These are phyloP conservation scores for Carassius auratus DNA, from an alignment of 2,113 vertebrate species.

Conservation along the genomic window DNA sequence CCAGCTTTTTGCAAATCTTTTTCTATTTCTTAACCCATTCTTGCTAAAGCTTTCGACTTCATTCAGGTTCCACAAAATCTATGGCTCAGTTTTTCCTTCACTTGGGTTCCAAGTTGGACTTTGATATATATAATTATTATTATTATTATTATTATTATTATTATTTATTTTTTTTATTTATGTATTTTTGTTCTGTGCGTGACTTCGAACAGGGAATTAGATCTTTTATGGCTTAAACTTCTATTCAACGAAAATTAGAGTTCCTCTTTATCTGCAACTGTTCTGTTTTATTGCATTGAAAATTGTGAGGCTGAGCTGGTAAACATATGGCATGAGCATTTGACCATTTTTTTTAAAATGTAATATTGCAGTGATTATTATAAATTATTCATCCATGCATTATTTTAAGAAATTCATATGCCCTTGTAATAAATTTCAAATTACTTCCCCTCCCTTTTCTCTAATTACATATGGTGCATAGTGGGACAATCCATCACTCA, in stretches of 20 bases:
- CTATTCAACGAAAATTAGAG: neutral
- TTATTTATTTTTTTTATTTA: too few relatives aligned
- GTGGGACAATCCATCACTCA: too few relatives aligned
- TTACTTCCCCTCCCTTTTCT: too few relatives aligned
- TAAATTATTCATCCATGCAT: neutral
- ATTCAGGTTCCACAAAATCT: neutral
- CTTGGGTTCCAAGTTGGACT: neutral
- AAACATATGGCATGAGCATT: neutral
- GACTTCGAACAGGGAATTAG: neutral
- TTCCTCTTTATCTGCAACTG: neutral
- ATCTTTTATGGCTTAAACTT: neutral
- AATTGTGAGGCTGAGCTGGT: neutral
- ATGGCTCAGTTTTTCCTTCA: conserved; percentile 1
- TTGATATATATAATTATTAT: neutral
- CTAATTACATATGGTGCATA: too few relatives aligned
- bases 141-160: too few relatives aligned
- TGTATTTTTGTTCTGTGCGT: neutral
- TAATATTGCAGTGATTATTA: neutral
- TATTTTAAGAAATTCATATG: too few relatives aligned
- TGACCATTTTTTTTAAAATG: neutral
- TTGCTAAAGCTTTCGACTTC: neutral
- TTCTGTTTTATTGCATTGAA: conserved; percentile 12
- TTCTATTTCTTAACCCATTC: conserved; percentile 3
- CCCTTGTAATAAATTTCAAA: too few relatives aligned
- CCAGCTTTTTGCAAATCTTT: neutral